Evolutionary conservation across 2,888 invertebrate genomes (phyloP).

Genomic region (Tenodera sinensis): DNA sequence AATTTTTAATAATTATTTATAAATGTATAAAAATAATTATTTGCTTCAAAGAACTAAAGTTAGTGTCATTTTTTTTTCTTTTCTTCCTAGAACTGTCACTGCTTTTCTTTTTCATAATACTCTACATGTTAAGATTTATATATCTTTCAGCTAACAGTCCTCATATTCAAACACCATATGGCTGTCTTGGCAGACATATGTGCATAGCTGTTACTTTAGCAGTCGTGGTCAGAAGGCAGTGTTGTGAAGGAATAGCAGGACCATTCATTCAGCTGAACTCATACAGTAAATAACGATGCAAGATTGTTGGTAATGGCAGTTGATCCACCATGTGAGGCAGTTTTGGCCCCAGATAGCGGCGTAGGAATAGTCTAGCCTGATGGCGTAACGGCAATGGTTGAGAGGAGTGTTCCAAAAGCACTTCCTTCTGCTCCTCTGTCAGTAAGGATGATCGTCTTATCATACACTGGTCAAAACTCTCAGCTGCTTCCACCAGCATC

Average conservation of each 20-base stretch:
- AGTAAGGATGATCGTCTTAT: constrained; percentile 68
- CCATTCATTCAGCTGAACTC: constrained; percentile 46
- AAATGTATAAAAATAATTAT: too few relatives aligned
- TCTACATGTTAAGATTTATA: too few relatives aligned
- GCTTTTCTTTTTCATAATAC: too few relatives aligned
- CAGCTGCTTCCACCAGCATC: constrained; percentile 67
- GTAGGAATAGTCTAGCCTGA: constrained; percentile 58
- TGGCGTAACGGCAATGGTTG: constrained; percentile 64
- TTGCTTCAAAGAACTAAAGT: too few relatives aligned
- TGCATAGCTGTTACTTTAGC: neutral
- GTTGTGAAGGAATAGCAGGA: neutral
- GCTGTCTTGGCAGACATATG: too few relatives aligned
- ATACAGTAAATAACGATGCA: constrained; percentile 66
- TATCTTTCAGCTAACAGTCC: too few relatives aligned
- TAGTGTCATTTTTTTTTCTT: too few relatives aligned
- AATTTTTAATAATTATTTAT: too few relatives aligned
- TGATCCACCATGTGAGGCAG: constrained; percentile 54
- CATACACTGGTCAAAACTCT: constrained; percentile 75
- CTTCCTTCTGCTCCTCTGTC: constrained; percentile 60
- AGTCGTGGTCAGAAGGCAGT: neutral
- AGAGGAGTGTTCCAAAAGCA: constrained; percentile 61
- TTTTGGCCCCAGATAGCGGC: constrained; percentile 56
- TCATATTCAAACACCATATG: too few relatives aligned
- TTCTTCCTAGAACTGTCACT: too few relatives aligned
- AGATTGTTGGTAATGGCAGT: constrained; percentile 61